Base-by-base conservation (phyloP, 2,888 invertebrate species). In the Isoperla grammatica region DNA sequence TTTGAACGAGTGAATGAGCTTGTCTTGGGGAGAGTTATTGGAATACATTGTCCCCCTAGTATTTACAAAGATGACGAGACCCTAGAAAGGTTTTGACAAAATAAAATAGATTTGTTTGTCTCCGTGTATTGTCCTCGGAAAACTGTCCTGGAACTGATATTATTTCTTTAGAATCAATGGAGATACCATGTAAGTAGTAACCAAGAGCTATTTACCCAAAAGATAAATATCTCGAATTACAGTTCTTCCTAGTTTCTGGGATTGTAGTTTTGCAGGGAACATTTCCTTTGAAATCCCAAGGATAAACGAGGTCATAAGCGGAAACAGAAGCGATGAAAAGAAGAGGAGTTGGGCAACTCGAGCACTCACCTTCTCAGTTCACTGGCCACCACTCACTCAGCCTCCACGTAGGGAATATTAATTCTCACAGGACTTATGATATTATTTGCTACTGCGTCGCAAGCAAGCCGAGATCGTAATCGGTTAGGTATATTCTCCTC, bases 141-240 rank as follows among this genome's bases (percentile, higher is more conserved):
- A 48, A n/a, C 19, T 22, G n/a, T 19, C 46, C n/a, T 46, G 22
- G 19, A 46, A 46, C 29, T 29, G 29, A 29, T 29, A 29, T 29
- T 29, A 29, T 29, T 29, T 29, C 29, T 29, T 29, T 8, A 29
- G 29, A n/a, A 29, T 29, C 49, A 20, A 50, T 22, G 35, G 49
- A 50, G 15, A 29, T 29, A 29, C 29, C 13, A 20, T 23, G 29
- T 29, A 29, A 29, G 49, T 50, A 9, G 20, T 46, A 13, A 35
- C 46, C 57, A 35, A 13, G 39, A 55, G 49, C 48, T 49, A 60
- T 60, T 49, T 56, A 50, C 49, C 56, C 23, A 40, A 12, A 22
- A 57, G 58, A 61, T 50, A 59, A 59, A 55, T 48, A 58, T 61
- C 55, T 61, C 55, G 49, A 39, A 59, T 61, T 61, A 42, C 61